Percentiles rank a stretch among this genome's conserved stretches.
Conservation (phyloP, 2,888 invertebrate species). For the Salpingus planirostris region DNA sequence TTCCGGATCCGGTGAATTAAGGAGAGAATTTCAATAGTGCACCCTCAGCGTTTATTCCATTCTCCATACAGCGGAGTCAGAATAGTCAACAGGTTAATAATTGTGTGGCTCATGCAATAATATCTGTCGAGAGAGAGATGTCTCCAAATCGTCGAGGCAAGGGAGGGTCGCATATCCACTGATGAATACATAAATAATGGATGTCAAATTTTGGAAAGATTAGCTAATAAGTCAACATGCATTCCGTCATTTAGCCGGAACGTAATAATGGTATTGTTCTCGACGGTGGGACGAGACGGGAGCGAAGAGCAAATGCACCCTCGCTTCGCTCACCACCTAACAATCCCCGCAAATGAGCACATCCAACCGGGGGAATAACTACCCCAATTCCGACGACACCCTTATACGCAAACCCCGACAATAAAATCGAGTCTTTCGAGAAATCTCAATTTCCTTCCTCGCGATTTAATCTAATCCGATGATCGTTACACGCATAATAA, state of each 20-base stretch:
- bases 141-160: slow-evolving; percentile 19
- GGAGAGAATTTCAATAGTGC: too few relatives aligned
- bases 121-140: slow-evolving; percentile 17
- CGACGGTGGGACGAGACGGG: slow-evolving; percentile 2
- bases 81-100: slow-evolving; percentile 17
- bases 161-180: slow-evolving; percentile 17
- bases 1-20: too few relatives aligned
- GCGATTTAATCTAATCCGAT: not conserved
- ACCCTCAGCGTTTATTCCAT: too few relatives aligned
- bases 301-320: slow-evolving; percentile 3
- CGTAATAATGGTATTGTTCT: slow-evolving; percentile 31
- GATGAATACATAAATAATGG: slow-evolving; percentile 36
- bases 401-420: not conserved
- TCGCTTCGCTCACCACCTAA: slow-evolving; percentile 12
- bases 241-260: slow-evolving; percentile 30
- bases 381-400: not conserved
- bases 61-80: too few relatives aligned
- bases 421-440: not conserved
- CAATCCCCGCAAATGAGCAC: slow-evolving; percentile 15
- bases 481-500: not conserved
- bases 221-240: slow-evolving; percentile 41
- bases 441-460: too few relatives aligned
- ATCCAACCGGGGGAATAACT: not conserved
- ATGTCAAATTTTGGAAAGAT: slow-evolving; percentile 37
- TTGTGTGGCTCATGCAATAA: slow-evolving; percentile 14